Percentiles rank a stretch among this genome's conserved stretches.
These are phyloP conservation scores for Pammene fasciana DNA, from an alignment of 2,888 invertebrate species.

Conservation along the genomic window DNA sequence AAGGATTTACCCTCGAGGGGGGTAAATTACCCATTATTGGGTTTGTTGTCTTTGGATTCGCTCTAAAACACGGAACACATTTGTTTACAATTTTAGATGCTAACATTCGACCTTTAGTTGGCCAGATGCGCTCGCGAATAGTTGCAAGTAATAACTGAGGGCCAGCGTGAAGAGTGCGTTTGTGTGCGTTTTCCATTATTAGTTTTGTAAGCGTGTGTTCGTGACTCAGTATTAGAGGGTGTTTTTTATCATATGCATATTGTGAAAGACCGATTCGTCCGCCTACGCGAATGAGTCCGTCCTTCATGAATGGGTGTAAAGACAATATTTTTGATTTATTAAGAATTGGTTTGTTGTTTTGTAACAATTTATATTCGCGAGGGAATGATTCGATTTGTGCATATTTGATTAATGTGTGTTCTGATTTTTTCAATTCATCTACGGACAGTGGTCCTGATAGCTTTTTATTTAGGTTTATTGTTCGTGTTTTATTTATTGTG, in stretches of 20 bases:
- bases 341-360: constrained; percentile 10
- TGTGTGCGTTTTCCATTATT: constrained; percentile 6
- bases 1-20: background rate
- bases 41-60: constrained; percentile 1
- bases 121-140: constrained; percentile 10
- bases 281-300: background rate
- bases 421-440: background rate
- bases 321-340: background rate
- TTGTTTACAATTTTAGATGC: constrained; percentile 2
- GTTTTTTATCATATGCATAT: constrained; percentile 2
- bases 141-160: constrained; percentile 5
- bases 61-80: constrained; percentile 12
- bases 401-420: background rate
- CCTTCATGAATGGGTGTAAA: constrained; percentile 1
- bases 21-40: background rate
- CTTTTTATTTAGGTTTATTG: background rate
- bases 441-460: background rate
- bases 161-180: background rate
- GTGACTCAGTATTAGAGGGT: constrained; percentile 3
- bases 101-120: background rate
- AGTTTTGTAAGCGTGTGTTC: constrained; percentile 9
- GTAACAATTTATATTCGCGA: constrained; percentile 1
- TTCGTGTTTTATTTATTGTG: background rate
- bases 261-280: background rate
- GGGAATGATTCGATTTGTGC: background rate